Conservation (phyloP, 2,113 vertebrate species). For the Alouatta palliata region DNA sequence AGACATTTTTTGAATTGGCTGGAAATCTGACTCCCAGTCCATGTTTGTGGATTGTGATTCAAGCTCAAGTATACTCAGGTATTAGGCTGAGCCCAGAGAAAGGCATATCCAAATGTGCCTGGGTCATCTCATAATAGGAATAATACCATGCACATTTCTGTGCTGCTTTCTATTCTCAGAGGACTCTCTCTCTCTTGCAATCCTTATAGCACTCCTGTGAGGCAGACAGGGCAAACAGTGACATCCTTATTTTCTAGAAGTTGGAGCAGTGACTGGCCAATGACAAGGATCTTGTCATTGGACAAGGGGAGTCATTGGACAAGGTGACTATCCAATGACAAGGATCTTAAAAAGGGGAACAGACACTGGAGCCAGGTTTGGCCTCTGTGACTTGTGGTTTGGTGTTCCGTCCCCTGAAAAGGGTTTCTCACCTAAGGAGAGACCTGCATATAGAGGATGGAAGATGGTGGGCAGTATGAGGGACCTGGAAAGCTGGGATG, state of each 20-base stretch:
- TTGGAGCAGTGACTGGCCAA: too few relatives aligned
- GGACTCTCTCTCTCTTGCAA: background rate
- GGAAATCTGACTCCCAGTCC: background rate
- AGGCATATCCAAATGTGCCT: background rate
- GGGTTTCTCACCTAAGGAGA: background rate
- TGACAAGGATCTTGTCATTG: too few relatives aligned
- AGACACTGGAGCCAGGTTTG: background rate
- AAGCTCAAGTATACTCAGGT: background rate
- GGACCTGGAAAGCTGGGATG: background rate
- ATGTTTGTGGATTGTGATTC: background rate
- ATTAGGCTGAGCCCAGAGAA: background rate
- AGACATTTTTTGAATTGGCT: background rate
- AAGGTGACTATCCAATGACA: background rate
- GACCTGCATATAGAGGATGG: background rate
- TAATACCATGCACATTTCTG: background rate
- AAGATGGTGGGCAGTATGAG: background rate
- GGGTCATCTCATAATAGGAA: background rate
- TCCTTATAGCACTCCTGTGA: background rate
- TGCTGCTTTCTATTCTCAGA: background rate
- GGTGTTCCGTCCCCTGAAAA: background rate
- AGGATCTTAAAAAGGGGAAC: background rate
- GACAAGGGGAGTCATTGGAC: too few relatives aligned
- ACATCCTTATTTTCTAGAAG: background rate
- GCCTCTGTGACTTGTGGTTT: background rate
- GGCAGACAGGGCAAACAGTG: background rate